Evolutionary conservation across 92 coral and sea anemone species (phyloP), one percentile per base, ranked within the genome.

Genomic region (Porites rus): DNA sequence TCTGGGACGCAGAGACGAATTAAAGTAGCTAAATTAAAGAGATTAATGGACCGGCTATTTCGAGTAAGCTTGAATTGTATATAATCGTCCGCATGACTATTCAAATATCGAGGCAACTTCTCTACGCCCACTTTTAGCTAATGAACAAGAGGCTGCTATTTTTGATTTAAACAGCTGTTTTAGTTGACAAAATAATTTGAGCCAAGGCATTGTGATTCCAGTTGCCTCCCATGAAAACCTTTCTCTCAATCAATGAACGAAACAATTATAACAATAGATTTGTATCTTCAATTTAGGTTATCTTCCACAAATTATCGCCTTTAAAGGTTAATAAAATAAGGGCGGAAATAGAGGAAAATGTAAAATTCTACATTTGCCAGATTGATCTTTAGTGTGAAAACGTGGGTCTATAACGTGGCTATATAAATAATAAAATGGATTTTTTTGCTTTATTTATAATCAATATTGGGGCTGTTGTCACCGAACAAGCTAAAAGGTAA

Each of bases 151-250:
- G 13, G 54, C 7, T 8, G 24, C 7, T 6, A 18, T 22, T 62
- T 59, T 28, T 22, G 18, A 60, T 76, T 81, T 54, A 25, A 56
- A 70, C 85, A 81, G 85, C 85, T 81, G 85, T 59, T 17, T 13
- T 8, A 69, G 76, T 81, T 81, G 68, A 56, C 54, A 81, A 81
- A 81, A 81, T 62, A 81, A 24, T 10, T 28, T 21, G 74, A 31
- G 11, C 24, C 31, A 69, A 24, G 28, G 17, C 61, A 56, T 51
- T 70, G 54, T 16, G 31, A 10, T 17, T 58, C 11, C 8, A 68
- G 1, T 56, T 53, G 5, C 17, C 5, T 28, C 38, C 25, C 67
- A 6, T 24, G 16, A 58, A 76, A 76, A 60, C 67, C 51, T 56
- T 56, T 60, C 68, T 60, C 68, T 8, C 17, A 31, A 17, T 10